Evolutionary conservation across 2,113 vertebrate species (phyloP).

Genomic region (Zapus hudsonius): DNA sequence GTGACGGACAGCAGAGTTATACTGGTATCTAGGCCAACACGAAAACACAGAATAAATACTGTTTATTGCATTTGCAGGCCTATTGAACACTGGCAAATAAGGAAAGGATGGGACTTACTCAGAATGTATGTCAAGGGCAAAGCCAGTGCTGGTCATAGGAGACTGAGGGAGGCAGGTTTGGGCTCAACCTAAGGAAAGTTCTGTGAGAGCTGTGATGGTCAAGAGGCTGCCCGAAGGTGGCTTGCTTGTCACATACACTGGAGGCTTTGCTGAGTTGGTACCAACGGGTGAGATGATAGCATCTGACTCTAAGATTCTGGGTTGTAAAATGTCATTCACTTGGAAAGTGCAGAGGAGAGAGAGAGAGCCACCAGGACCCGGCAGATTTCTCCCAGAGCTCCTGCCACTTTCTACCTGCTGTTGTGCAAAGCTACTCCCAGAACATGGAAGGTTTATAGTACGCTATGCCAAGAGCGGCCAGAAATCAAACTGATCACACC

Average conservation of each 20-base stretch:
- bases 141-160: not conserved
- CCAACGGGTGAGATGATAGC: not conserved
- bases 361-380: not conserved
- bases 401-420: not conserved
- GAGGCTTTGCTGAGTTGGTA: not conserved
- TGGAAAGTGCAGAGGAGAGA: not conserved
- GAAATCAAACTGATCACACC: not conserved
- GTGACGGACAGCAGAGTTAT: not conserved
- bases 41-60: not conserved
- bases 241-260: not conserved
- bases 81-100: not conserved
- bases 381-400: not conserved
- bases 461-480: not conserved
- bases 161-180: not conserved
- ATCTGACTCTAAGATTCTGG: not conserved
- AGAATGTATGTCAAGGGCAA: slow-evolving; percentile 4
- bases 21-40: not conserved
- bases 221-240: not conserved
- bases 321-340: not conserved
- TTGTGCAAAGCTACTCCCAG: not conserved
- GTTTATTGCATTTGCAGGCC: not conserved
- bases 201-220: not conserved
- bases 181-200: not conserved
- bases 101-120: not conserved
- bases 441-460: not conserved